phyloP scores from a whole-genome alignment of 2,113 vertebrate genomes.

The Salvator merianae region DNA sequence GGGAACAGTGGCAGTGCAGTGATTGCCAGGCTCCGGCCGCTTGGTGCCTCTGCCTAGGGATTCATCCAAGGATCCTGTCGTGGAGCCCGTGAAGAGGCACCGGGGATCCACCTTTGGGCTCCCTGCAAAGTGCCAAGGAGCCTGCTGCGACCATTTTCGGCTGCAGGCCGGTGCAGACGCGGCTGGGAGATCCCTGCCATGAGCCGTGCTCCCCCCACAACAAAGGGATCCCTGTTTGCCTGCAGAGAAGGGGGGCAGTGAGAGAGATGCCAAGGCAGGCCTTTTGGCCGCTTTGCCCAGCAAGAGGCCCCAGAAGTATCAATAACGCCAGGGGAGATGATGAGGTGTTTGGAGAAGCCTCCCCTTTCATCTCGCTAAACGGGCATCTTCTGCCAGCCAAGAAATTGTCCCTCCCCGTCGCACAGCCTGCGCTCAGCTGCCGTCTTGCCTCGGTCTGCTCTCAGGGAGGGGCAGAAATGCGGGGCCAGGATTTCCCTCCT shows the following conservation, averaged over 20 bases:
- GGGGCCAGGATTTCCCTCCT: background rate
- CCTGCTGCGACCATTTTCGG: too few relatives aligned
- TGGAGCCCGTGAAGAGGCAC: too few relatives aligned
- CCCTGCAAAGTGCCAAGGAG: too few relatives aligned
- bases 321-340: fast-evolving
- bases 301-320: fast-evolving
- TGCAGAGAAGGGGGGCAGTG: background rate
- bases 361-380: background rate
- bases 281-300: background rate
- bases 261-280: background rate
- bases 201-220: too few relatives aligned
- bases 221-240: background rate
- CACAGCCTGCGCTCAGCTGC: background rate
- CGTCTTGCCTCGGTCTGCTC: fast-evolving
- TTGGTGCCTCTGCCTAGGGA: too few relatives aligned
- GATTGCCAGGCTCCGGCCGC: too few relatives aligned
- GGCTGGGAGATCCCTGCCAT: background rate
- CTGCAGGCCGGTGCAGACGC: background rate
- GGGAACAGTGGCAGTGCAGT: too few relatives aligned
- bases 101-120: too few relatives aligned
- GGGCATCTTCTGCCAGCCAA: background rate
- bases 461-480: constrained; percentile 15
- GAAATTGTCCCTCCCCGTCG: fast-evolving
- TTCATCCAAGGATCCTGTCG: too few relatives aligned
- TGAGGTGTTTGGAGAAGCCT: background rate